Percentiles rank a stretch among this genome's conserved stretches.
These are phyloP conservation scores for Atrina japonica DNA, from an alignment of 2,888 invertebrate genomes.

Conservation along the genomic window DNA sequence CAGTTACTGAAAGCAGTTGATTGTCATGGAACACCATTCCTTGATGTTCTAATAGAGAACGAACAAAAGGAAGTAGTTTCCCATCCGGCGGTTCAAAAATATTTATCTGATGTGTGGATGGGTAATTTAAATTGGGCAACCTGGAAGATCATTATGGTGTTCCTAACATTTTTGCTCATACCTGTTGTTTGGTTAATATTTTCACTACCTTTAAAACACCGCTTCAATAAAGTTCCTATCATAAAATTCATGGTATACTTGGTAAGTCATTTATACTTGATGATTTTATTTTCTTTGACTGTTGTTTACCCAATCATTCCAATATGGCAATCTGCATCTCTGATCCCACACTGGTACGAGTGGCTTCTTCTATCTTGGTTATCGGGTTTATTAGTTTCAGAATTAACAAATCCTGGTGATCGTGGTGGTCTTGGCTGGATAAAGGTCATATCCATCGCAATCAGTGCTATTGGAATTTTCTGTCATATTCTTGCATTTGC, in stretches of 20 bases:
- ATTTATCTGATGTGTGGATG: constrained; percentile 96
- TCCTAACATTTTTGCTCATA: constrained; percentile 89
- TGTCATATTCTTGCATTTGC: constrained; percentile 89
- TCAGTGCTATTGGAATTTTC: constrained; percentile 83
- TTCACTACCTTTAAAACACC: constrained; percentile 96
- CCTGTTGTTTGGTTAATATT: constrained; percentile 98
- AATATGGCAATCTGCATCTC: constrained; percentile 78
- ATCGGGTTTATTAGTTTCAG: constrained; percentile 95
- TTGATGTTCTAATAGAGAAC: constrained; percentile 98
- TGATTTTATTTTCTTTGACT: constrained; percentile 94
- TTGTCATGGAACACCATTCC: constrained; percentile 94
- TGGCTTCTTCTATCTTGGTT: constrained; percentile 97
- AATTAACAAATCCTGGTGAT: constrained; percentile 98
- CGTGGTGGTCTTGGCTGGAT: constrained; percentile 96
- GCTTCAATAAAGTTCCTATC: constrained; percentile 98
- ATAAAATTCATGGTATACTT: constrained; percentile 99
- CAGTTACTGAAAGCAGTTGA: constrained; percentile 97
- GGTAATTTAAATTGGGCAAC: constrained; percentile 98
- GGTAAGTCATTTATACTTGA: constrained; percentile 98
- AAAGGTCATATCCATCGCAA: constrained; percentile 87
- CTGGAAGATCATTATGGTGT: constrained; percentile 94
- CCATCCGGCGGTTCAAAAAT: constrained; percentile 98
- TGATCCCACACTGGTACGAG: constrained; percentile 97
- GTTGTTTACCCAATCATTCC: constrained; percentile 79
- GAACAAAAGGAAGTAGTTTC: constrained; percentile 97